These are phyloP conservation scores for Alosa alosa DNA, from an alignment of 2,113 vertebrate species.

Conservation along the genomic window DNA sequence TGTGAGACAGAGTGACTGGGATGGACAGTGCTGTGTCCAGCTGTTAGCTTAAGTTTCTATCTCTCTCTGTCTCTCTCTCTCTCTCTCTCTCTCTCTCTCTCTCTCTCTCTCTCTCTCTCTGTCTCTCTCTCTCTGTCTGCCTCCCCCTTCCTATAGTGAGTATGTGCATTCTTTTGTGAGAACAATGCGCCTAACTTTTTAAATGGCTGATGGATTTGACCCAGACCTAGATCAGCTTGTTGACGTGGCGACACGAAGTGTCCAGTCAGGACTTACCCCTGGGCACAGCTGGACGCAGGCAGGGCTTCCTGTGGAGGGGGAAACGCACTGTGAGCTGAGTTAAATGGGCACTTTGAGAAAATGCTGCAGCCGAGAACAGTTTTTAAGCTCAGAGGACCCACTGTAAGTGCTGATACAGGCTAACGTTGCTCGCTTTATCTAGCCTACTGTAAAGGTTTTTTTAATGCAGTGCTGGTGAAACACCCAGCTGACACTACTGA, in stretches of 20 bases:
- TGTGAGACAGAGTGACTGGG: background rate
- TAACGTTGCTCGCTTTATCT: background rate
- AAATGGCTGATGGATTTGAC: background rate
- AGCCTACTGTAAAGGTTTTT: background rate
- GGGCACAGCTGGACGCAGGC: background rate
- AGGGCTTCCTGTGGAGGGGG: background rate
- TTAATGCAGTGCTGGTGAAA: background rate
- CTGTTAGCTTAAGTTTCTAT: background rate
- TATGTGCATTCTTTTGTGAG: background rate
- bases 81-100: background rate
- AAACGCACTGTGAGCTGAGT: background rate
- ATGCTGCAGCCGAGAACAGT: constrained; percentile 5
- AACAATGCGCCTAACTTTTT: background rate
- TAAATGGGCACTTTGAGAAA: background rate
- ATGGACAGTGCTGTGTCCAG: background rate
- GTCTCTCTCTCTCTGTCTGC: background rate
- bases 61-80: background rate
- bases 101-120: background rate
- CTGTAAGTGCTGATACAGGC: constrained; percentile 10
- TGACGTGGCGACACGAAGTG: background rate
- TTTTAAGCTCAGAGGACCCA: background rate
- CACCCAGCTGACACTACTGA: background rate
- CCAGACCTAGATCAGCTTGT: background rate
- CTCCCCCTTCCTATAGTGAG: background rate
- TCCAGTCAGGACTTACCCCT: background rate